Evolutionary conservation across 2,888 invertebrate genomes (phyloP).

Genomic region (Diploptera punctata): DNA sequence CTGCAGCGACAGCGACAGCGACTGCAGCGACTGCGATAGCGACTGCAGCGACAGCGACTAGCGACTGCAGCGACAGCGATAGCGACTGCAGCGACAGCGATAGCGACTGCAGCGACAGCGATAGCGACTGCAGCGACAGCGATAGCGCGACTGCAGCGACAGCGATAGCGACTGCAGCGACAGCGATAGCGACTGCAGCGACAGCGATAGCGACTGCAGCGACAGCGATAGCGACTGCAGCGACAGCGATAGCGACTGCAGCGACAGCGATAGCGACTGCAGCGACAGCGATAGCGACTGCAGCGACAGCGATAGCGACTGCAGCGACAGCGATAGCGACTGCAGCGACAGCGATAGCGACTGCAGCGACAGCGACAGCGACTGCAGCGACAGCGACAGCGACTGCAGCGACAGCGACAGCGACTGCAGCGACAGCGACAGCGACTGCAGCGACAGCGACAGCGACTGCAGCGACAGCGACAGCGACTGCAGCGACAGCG

Average conservation of each 20-base stretch:
- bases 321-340: not conserved
- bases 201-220: too few species aligned
- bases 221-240: not conserved
- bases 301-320: too few species aligned
- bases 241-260: not conserved
- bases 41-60: constrained; percentile 8
- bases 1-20: constrained; percentile 13
- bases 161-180: not conserved
- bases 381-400: not conserved
- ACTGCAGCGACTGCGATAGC: not conserved
- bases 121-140: too few species aligned
- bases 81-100: not conserved
- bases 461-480: constrained; percentile 1
- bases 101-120: constrained; percentile 12
- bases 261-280: too few species aligned
- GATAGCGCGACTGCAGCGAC: too few species aligned
- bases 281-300: not conserved
- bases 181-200: not conserved
- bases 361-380: not conserved
- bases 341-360: not conserved
- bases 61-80: too few species aligned
- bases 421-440: too few species aligned
- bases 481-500: constrained; percentile 8
- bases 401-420: constrained; percentile 1
- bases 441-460: constrained; percentile 1